A percentile compares a stretch with the other conserved stretches of the same genome.
phyloP scores from a whole-genome alignment of 2,113 vertebrate genomes.

The Steatornis caripensis region DNA sequence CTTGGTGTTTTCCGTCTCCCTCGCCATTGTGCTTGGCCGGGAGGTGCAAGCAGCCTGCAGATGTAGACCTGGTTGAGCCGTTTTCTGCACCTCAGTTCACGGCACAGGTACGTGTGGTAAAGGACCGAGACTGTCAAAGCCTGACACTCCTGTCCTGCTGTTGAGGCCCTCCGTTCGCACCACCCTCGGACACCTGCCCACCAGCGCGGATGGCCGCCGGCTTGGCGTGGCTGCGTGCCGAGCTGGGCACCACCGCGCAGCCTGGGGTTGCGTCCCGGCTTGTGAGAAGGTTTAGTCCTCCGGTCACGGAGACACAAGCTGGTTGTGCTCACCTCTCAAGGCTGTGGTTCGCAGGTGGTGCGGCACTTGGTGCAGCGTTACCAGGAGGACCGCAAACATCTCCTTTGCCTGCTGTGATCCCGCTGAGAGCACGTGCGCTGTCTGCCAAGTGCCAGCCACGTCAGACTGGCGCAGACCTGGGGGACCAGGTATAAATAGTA shows the following conservation, averaged over 20 bases:
- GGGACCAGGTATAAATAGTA: neutral
- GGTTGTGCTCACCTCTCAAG: neutral
- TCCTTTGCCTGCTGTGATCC: neutral
- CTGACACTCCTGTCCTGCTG: neutral
- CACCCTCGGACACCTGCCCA: neutral
- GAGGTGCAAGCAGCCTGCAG: too few relatives aligned
- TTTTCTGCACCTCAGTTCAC: neutral
- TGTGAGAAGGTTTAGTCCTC: neutral
- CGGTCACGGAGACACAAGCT: rapidly evolving
- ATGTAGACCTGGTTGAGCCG: rapidly evolving
- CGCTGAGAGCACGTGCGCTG: neutral
- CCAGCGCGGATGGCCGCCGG: rapidly evolving
- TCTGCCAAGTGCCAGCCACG: neutral
- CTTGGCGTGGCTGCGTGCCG: rapidly evolving
- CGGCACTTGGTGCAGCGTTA: neutral
- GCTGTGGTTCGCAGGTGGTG: neutral
- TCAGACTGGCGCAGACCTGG: neutral
- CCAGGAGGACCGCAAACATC: rapidly evolving
- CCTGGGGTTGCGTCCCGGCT: rapidly evolving
- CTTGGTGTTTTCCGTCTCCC: neutral
- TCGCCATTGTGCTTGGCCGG: rapidly evolving
- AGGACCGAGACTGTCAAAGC: rapidly evolving
- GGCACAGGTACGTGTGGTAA: neutral
- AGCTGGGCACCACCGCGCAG: rapidly evolving
- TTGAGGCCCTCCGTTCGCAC: rapidly evolving